Evolutionary conservation across 2,888 invertebrate species (phyloP).

Genomic region (Tuberolachnus salignus): DNA sequence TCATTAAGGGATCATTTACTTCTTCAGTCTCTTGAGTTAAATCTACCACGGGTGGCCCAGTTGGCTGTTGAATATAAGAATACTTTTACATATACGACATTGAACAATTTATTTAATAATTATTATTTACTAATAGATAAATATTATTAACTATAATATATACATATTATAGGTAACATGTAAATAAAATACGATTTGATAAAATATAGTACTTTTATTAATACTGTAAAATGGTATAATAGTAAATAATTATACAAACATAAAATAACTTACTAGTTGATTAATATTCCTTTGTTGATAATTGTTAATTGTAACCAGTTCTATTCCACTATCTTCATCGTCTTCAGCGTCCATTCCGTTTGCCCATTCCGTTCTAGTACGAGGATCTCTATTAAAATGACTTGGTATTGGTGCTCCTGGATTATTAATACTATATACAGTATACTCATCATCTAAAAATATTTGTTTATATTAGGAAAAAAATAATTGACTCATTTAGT

Average conservation of each 20-base stretch:
- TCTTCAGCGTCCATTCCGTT: conserved; percentile 43
- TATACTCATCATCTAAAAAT: conserved; percentile 42
- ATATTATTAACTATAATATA: not conserved
- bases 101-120: not conserved
- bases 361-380: conserved; percentile 35
- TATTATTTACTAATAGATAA: not conserved
- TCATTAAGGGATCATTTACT: conserved; percentile 25
- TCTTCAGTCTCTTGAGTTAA: conserved; percentile 57
- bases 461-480: no score
- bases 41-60: conserved; percentile 56
- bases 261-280: conserved; percentile 41
- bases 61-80: conserved; percentile 42
- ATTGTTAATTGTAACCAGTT: conserved; percentile 42
- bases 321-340: conserved; percentile 53
- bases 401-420: not conserved
- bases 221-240: no score
- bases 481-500: no score
- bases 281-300: conserved; percentile 49
- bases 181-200: no score
- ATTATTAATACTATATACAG: conserved; percentile 31
- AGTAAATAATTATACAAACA: no score
- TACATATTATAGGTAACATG: no score
- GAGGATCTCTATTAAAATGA: conserved; percentile 36
- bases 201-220: no score
- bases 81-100: conserved; percentile 13